Base-by-base conservation (phyloP, 2,113 vertebrate genomes). In the Mesocricetus auratus region DNA sequence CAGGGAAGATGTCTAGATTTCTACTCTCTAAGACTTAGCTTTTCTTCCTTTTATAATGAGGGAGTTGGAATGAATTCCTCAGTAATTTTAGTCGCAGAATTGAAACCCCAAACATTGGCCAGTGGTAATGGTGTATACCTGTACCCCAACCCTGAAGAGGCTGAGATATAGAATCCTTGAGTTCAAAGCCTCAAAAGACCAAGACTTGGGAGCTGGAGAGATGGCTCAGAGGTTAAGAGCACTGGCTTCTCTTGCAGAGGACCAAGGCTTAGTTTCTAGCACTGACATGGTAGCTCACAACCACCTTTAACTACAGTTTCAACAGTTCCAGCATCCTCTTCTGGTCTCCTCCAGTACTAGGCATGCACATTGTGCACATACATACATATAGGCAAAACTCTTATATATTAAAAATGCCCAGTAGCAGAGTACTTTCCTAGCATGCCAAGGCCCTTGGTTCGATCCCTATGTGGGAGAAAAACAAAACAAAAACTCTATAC, bases 21-120 rank as follows among this genome's bases (percentile, higher is more conserved):
- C 64, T 39, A 39, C 8, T 89, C 11, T 73, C 26, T 78, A 58
- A 53, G n/a, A 10, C 31, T 62, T 42, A 21, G 53, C 15, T 89
- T 53, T 88, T 82, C 69, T 92, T 85, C 82, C 26, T 56, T 94
- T 78, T 88, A 93, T 85, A 78, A 64, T 50, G 47, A 36, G 10
- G 29, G 5, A 1, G 0, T 58, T 83, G n/a, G 10, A 77, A 78
- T 78, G 33, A 36, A n/a, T 50, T 79, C 56, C 29, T 85, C 75
- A 50, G 39, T 56, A 81, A 8, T 71, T 53, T 93, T 73, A 88
- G 45, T n/a, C 33, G 21, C 29, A 82, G 60, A 90, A 90, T 56
- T 90, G 58, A 90, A 87, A 42, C 60, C 64, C 33, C 33, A 53
- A 22, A 69, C 64, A 68, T 0, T 68, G 45, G 83, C 47, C 22